These are phyloP conservation scores for Pogonophryne albipinna DNA, from an alignment of 2,797 vertebrate species.

Conservation along the genomic window DNA sequence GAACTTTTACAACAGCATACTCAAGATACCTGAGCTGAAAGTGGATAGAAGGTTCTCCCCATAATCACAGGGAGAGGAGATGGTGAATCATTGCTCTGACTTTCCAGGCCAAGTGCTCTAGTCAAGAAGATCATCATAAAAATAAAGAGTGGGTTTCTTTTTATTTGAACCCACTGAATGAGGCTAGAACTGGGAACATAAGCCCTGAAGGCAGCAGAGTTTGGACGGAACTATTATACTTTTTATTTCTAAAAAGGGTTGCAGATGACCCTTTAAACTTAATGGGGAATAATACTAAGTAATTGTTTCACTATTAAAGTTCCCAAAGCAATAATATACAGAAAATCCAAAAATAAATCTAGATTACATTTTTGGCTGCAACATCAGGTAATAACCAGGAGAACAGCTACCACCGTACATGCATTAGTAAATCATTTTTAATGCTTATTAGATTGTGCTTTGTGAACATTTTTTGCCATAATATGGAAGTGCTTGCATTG, in stretches of 20 bases:
- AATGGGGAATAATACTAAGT: slow-evolving; percentile 27
- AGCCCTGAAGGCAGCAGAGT: not conserved
- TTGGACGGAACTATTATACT: not conserved
- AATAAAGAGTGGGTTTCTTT: slow-evolving; percentile 34
- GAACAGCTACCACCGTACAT: slow-evolving; percentile 11
- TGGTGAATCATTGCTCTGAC: slow-evolving; percentile 30
- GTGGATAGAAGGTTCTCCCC: not conserved
- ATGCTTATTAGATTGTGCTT: slow-evolving; percentile 28
- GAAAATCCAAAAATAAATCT: slow-evolving; percentile 1
- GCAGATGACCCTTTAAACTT: slow-evolving; percentile 10
- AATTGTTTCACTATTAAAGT: slow-evolving; percentile 12
- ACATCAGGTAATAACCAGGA: not conserved
- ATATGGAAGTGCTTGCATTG: slow-evolving; percentile 30
- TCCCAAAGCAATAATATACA: slow-evolving; percentile 25
- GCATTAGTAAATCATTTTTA: slow-evolving; percentile 5
- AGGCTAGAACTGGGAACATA: not conserved
- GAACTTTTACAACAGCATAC: not conserved
- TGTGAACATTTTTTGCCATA: slow-evolving; percentile 27
- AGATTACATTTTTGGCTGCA: slow-evolving; percentile 11
- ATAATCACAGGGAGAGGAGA: slow-evolving; percentile 16
- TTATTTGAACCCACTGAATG: slow-evolving; percentile 19
- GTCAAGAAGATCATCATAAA: slow-evolving; percentile 2
- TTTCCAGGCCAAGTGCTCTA: slow-evolving; percentile 16
- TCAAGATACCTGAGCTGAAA: not conserved
- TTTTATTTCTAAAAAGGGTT: no score